Percentiles rank a stretch among this genome's conserved stretches.
Evolutionary conservation across 2,113 vertebrate species (phyloP).

Genomic region (Stomatorhinus ivindoensis): DNA sequence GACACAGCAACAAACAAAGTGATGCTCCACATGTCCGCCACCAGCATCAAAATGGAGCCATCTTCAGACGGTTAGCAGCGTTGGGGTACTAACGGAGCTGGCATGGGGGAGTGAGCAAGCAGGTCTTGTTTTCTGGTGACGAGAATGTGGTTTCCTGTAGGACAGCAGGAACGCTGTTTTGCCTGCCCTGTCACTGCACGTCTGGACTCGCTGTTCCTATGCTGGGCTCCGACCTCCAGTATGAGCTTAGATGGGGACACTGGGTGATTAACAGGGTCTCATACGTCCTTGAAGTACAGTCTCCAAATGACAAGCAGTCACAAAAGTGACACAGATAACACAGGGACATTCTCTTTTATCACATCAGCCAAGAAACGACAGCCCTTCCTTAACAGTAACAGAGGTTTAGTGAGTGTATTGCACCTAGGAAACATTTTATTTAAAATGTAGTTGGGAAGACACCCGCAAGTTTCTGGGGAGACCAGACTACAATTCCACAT

Average conservation of each 20-base stretch:
- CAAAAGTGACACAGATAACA: not conserved
- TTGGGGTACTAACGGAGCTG: not conserved
- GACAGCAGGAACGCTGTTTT: not conserved
- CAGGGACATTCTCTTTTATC: not conserved
- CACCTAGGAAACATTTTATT: not conserved
- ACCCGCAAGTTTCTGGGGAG: not conserved
- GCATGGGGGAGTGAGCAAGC: not conserved
- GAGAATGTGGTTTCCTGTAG: not conserved
- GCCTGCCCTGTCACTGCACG: too few relatives aligned
- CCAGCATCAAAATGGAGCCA: not conserved
- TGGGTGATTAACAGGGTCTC: not conserved
- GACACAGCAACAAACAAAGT: constrained; percentile 4
- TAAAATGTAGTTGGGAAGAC: not conserved
- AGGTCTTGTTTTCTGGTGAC: not conserved
- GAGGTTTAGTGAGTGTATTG: not conserved
- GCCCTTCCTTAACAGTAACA: not conserved
- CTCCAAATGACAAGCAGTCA: not conserved
- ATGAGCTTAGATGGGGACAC: not conserved
- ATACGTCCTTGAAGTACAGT: not conserved
- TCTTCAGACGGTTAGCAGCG: not conserved
- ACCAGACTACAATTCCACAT: not conserved
- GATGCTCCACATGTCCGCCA: not conserved
- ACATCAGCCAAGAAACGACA: not conserved
- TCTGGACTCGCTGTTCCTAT: not conserved
- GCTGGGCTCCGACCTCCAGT: not conserved